Evolutionary conservation across 2,113 vertebrate genomes (phyloP).

Genomic region (Nannobrachium achirus): DNA sequence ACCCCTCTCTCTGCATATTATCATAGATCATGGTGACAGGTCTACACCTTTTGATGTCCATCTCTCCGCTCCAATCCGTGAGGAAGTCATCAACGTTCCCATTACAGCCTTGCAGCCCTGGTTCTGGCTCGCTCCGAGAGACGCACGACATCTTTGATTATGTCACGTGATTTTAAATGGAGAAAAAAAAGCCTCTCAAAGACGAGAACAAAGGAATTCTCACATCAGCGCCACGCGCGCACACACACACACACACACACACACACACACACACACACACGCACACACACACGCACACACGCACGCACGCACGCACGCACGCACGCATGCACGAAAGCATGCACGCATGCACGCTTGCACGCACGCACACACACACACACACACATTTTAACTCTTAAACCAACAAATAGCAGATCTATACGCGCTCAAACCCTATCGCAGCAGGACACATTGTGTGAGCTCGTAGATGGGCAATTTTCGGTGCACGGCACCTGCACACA

Average conservation of each 20-base stretch:
- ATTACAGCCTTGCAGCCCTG: not conserved
- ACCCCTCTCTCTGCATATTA: not conserved
- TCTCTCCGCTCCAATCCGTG: no score
- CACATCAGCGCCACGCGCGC: not conserved
- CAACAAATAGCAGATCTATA: no score
- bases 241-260: not conserved
- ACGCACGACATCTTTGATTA: conserved; percentile 50
- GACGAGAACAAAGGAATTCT: conserved; percentile 61
- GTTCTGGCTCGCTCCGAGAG: not conserved
- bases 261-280: not conserved
- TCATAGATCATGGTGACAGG: conserved; percentile 5
- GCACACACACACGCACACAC: not conserved
- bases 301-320: not conserved
- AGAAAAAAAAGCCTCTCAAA: conserved; percentile 52
- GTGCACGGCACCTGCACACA: no score
- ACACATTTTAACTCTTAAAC: no score
- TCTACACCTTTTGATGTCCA: conserved; percentile 26
- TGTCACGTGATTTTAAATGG: conserved; percentile 37
- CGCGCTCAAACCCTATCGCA: no score
- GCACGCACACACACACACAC: no score
- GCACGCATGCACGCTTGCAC: no score
- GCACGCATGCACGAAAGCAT: not conserved
- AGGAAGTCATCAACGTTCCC: no score
- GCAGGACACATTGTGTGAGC: no score
- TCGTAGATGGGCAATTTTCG: no score